Evolutionary conservation across 2,113 vertebrate genomes (phyloP).

Genomic region (Xerus inauris): DNA sequence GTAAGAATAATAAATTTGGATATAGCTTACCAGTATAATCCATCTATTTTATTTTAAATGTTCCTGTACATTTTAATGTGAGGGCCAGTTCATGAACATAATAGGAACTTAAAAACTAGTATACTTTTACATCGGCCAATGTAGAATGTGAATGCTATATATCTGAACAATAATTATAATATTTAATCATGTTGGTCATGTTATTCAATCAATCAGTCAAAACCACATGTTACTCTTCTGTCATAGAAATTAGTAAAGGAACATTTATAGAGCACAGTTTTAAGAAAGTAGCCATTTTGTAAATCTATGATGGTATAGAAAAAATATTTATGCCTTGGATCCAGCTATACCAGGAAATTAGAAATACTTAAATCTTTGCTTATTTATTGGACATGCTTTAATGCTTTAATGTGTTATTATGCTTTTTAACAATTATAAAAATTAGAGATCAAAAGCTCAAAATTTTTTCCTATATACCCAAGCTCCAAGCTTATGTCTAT

Average conservation of each 20-base stretch:
- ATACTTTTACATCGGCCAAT: neutral
- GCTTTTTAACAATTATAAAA: neutral
- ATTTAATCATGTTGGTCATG: neutral
- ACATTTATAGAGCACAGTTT: neutral
- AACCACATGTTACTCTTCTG: neutral
- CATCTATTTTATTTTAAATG: neutral
- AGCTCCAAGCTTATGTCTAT: neutral
- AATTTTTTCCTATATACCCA: neutral
- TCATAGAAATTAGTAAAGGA: neutral
- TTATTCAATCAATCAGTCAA: neutral
- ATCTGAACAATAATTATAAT: neutral
- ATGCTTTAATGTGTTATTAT: neutral
- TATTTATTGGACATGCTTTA: neutral
- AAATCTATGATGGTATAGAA: neutral
- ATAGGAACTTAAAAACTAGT: neutral
- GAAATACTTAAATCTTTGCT: neutral
- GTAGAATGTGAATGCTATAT: neutral
- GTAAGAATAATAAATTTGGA: neutral
- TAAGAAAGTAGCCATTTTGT: neutral
- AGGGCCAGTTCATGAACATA: neutral
- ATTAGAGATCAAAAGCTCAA: neutral
- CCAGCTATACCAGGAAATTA: neutral
- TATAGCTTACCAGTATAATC: neutral
- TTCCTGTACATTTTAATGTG: neutral
- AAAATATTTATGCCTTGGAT: neutral